Evolutionary conservation across 2,797 vertebrate species (phyloP).

Genomic region (Characodon lateralis): DNA sequence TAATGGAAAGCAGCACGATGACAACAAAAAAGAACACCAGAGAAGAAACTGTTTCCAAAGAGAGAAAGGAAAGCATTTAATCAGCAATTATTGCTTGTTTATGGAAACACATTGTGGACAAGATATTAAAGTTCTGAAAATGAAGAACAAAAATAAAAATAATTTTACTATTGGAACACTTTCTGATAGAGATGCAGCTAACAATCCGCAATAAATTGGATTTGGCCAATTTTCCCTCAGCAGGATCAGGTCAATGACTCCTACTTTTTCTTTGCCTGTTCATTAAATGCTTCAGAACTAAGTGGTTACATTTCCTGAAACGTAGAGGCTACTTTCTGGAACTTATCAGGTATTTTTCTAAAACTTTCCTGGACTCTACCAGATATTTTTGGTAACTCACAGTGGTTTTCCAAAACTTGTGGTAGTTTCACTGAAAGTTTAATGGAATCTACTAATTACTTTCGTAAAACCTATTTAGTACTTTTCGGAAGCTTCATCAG

Average conservation of each 20-base stretch:
- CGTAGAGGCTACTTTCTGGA: neutral
- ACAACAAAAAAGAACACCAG: slow-evolving; percentile 83
- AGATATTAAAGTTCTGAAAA: too few species aligned
- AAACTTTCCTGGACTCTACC: neutral
- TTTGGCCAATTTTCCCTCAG: neutral
- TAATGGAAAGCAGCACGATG: slow-evolving; percentile 81
- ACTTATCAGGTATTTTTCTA: too few species aligned
- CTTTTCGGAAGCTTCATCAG: neutral
- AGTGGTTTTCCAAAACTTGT: neutral
- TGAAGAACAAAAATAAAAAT: too few species aligned
- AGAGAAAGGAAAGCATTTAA: slow-evolving; percentile 20
- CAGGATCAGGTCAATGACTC: neutral
- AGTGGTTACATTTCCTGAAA: neutral
- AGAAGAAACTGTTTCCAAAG: slow-evolving; percentile 75
- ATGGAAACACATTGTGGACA: neutral
- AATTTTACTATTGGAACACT: neutral
- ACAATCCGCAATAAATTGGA: neutral
- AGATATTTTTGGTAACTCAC: neutral
- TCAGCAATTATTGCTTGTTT: slow-evolving; percentile 4
- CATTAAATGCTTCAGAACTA: neutral
- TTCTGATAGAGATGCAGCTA: neutral
- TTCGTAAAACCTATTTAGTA: neutral
- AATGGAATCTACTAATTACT: neutral
- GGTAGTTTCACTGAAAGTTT: neutral
- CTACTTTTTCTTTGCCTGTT: neutral